Percentiles rank a stretch among this genome's conserved stretches.
Conservation (phyloP, 2,888 invertebrate species). For the Dryococelus australis region DNA sequence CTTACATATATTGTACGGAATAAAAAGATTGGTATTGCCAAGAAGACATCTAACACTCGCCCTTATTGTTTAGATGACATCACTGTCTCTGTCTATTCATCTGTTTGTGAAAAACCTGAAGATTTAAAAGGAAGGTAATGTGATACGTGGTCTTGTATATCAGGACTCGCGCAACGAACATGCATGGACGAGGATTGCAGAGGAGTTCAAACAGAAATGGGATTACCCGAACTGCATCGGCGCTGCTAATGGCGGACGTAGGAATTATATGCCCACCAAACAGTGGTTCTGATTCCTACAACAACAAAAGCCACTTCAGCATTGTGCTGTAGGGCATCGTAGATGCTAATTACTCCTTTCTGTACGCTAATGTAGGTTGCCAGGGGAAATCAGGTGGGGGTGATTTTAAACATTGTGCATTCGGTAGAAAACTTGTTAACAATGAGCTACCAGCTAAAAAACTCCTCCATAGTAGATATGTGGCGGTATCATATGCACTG, state of each 20-base stretch:
- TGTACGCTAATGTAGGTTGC: neutral
- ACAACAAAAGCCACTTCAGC: neutral
- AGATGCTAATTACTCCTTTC: neutral
- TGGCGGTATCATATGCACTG: neutral
- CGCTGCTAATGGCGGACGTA: neutral
- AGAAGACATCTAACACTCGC: neutral
- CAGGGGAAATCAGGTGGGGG: neutral
- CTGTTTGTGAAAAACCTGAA: neutral
- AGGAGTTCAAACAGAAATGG: neutral
- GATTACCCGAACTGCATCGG: neutral
- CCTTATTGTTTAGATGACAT: neutral
- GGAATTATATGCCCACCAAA: neutral
- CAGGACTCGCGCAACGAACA: neutral
- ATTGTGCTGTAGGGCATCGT: neutral
- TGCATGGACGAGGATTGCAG: neutral
- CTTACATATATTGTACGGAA: too few species aligned
- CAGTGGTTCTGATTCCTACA: neutral
- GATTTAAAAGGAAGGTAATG: neutral
- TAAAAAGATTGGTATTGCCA: neutral
- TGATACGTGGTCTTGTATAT: neutral
- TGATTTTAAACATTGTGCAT: neutral
- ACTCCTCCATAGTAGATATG: neutral
- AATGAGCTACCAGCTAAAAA: neutral
- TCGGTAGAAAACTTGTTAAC: neutral
- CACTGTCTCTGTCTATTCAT: neutral